phyloP scores from a whole-genome alignment of 2,113 vertebrate species.

The Ciconia stormi region DNA sequence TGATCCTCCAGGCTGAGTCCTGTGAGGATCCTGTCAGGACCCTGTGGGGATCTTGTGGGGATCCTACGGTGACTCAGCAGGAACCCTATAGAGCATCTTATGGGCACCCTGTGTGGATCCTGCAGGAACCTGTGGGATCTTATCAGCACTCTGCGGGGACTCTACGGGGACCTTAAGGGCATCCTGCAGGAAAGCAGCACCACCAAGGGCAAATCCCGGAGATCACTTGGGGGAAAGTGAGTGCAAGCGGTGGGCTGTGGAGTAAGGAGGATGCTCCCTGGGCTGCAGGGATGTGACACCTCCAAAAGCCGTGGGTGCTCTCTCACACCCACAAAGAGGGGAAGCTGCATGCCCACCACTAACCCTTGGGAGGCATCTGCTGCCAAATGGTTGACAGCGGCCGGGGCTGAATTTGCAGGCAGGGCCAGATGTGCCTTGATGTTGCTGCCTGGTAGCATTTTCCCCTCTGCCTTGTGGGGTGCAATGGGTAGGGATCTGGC shows the following conservation, averaged over 20 bases:
- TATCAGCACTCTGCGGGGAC: background rate
- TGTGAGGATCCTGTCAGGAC: rapidly evolving
- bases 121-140: background rate
- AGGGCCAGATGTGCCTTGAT: background rate
- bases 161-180: background rate
- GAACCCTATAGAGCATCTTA: background rate
- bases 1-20: background rate
- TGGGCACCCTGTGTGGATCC: background rate
- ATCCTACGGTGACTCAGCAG: background rate
- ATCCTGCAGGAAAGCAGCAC: background rate
- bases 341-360: background rate
- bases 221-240: rapidly evolving
- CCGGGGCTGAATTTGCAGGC: background rate
- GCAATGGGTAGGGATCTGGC: background rate
- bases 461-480: background rate
- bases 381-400: background rate
- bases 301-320: background rate
- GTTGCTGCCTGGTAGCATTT: background rate
- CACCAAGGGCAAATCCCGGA: background rate
- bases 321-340: background rate
- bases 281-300: background rate
- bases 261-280: background rate
- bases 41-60: too few relatives aligned
- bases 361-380: background rate
- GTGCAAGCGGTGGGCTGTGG: background rate